A percentile compares a stretch with the other conserved stretches of the same genome.
phyloP scores from a whole-genome alignment of 2,888 invertebrate genomes.

The Tolmerus cingulatus region DNA sequence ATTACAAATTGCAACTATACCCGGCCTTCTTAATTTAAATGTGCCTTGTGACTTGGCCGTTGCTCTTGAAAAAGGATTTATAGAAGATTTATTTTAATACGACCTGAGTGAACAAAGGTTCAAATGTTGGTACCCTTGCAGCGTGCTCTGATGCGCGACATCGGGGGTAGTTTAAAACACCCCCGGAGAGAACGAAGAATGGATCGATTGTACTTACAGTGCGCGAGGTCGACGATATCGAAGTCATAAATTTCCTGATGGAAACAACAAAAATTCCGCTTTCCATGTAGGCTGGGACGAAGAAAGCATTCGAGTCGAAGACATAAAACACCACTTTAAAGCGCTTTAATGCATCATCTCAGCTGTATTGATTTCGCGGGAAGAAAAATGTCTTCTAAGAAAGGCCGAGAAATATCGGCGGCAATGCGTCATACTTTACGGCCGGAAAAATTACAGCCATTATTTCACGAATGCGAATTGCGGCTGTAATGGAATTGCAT shows the following conservation, averaged over 20 bases:
- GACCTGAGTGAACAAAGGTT: not conserved
- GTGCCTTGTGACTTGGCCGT: not conserved
- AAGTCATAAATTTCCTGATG: not conserved
- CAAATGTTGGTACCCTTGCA: not conserved
- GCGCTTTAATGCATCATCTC: not conserved
- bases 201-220: not conserved
- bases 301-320: not conserved
- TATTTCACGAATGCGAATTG: not conserved
- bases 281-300: not conserved
- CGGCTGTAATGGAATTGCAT: not conserved
- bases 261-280: not conserved
- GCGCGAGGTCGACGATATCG: not conserved
- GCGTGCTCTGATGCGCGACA: not conserved
- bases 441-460: not conserved
- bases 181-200: not conserved
- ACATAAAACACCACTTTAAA: not conserved
- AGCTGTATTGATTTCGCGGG: not conserved
- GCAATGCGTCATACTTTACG: not conserved
- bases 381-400: not conserved
- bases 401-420: not conserved
- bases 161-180: not conserved
- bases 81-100: not conserved
- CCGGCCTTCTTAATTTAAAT: not conserved
- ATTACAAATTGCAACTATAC: not conserved
- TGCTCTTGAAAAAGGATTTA: not conserved